phyloP scores from a whole-genome alignment of 2,888 invertebrate genomes.

The Miltochrista miniata region DNA sequence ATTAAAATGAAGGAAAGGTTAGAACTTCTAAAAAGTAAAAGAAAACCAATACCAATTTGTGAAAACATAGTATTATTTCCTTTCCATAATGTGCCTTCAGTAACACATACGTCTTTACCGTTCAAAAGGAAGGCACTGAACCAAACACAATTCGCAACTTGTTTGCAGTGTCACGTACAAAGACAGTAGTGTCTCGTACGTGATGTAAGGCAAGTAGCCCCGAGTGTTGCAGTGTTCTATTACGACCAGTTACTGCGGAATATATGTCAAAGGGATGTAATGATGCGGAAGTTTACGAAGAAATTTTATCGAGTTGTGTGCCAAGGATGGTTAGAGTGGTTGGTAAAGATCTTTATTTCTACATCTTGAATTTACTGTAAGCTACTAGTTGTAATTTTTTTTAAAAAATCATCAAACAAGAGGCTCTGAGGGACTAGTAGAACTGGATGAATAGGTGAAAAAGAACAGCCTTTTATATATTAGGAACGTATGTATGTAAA shows the following conservation, averaged over 20 bases:
- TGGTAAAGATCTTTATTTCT: neutral
- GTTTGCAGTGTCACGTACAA: conserved; percentile 27
- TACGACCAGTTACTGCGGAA: conserved; percentile 3
- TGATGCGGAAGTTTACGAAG: neutral
- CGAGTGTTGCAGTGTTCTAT: conserved; percentile 9
- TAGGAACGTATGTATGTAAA: too few relatives aligned
- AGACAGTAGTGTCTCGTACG: conserved; percentile 20
- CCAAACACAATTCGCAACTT: conserved; percentile 18
- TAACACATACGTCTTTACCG: neutral
- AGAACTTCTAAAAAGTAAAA: neutral
- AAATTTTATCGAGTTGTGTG: neutral
- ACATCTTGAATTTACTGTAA: too few relatives aligned
- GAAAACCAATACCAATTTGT: neutral
- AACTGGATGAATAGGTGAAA: too few relatives aligned
- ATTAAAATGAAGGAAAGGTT: too few relatives aligned
- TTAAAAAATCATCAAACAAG: too few relatives aligned
- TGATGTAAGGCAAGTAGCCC: conserved; percentile 16
- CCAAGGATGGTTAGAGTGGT: neutral
- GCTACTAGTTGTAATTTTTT: too few relatives aligned
- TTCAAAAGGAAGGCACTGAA: conserved; percentile 3
- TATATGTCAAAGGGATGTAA: conserved; percentile 7
- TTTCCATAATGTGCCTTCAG: neutral
- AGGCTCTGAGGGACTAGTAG: too few relatives aligned
- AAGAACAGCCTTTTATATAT: too few relatives aligned
- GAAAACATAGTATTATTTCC: too few relatives aligned